Percentiles rank a stretch among this genome's conserved stretches.
phyloP scores from a whole-genome alignment of 2,888 invertebrate genomes.

The Phlogophora meticulosa region DNA sequence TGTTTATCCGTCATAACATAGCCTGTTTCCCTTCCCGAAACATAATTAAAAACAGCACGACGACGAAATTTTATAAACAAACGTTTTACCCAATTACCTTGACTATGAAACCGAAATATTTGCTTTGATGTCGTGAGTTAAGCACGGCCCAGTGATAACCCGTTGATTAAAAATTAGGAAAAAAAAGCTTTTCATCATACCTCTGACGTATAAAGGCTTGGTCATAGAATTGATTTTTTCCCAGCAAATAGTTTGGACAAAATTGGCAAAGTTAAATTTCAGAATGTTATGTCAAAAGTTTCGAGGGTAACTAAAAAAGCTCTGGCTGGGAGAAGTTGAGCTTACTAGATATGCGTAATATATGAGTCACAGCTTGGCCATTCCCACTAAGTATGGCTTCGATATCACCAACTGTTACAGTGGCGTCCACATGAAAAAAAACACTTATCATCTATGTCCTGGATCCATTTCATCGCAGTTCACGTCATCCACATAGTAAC shows the following conservation, averaged over 20 bases:
- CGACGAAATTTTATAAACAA: slow-evolving; percentile 51
- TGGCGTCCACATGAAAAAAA: too few relatives aligned
- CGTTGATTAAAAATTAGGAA: slow-evolving; percentile 59
- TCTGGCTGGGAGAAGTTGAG: not conserved
- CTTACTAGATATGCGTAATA: too few relatives aligned
- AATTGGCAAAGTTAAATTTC: slow-evolving; percentile 6
- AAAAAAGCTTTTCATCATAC: slow-evolving; percentile 43
- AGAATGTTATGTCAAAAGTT: slow-evolving; percentile 24
- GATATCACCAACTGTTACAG: too few relatives aligned
- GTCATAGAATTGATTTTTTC: slow-evolving; percentile 33
- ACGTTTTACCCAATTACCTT: slow-evolving; percentile 48
- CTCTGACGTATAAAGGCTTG: slow-evolving; percentile 37
- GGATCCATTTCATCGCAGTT: too few relatives aligned
- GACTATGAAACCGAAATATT: slow-evolving; percentile 58
- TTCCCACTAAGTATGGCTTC: too few relatives aligned
- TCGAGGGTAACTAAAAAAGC: not conserved
- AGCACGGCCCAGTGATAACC: slow-evolving; percentile 45
- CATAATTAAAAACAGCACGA: slow-evolving; percentile 57
- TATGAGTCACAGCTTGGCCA: too few relatives aligned
- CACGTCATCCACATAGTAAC: too few relatives aligned
- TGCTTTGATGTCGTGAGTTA: slow-evolving; percentile 63
- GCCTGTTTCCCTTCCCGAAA: slow-evolving; percentile 17
- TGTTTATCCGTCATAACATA: slow-evolving; percentile 38
- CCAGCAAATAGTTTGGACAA: slow-evolving; percentile 23
- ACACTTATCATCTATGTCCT: too few relatives aligned